Base-by-base conservation (phyloP, 1,140 invertebrate genomes). In the Goniozus legneri region DNA sequence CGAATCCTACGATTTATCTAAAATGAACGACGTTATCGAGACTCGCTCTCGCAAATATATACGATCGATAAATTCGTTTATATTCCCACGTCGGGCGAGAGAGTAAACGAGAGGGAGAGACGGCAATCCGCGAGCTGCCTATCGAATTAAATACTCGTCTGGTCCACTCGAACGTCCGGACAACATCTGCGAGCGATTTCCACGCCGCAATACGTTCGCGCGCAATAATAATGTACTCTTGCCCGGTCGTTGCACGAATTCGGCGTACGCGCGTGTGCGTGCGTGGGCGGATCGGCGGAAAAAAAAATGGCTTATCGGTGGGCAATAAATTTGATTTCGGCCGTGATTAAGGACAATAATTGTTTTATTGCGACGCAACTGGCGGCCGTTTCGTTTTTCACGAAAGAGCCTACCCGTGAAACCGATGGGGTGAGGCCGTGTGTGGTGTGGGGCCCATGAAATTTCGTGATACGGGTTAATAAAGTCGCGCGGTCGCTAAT, bases 401-500 rank as follows among this genome's bases (percentile, higher is more conserved):
- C 4, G 4, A 10, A 27, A 27, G 24, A 27, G 24, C 24, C 4
- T 27, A 27, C 10, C n/a, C n/a, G n/a, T n/a, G n/a, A n/a, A n/a
- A n/a, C n/a, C n/a, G n/a, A n/a, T n/a, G n/a, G n/a, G n/a, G 10
- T 27, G 10, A 10, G 24, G 24, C 4, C 24, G 24, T 4, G 24
- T 6, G 24, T 4, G 24, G 24, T 6, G 24, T 10, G 10, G 10
- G 24, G 24, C 10, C 4, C 10, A 27, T 27, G 10, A 27, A 42
- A 43, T 64, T 58, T 49, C 64, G 64, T 67, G 64, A 60, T 53
- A 52, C 35, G 19, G 31, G 54, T 59, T 60, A 67, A 67, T 67
- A 65, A 67, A 65, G 57, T 62, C 52, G 63, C 59, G 51, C 52
- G n/a, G n/a, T 53, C 55, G 58, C 61, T 65, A 67, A 67, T 67